Evolutionary conservation across 2,888 invertebrate genomes (phyloP).

Genomic region (Scaptomyza flava): DNA sequence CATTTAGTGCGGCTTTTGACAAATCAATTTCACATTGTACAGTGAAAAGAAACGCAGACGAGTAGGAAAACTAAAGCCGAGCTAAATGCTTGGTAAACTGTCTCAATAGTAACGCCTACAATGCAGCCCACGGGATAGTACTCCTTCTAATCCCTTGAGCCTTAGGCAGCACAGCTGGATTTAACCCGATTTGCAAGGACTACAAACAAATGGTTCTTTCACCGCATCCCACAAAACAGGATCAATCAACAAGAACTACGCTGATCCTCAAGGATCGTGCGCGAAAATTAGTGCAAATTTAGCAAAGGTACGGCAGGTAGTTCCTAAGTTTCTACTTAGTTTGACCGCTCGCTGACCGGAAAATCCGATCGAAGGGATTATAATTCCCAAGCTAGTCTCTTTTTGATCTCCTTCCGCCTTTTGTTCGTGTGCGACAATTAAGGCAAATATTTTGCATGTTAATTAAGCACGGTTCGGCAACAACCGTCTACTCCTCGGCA

Average conservation of each 20-base stretch:
- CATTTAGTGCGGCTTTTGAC: conserved; percentile 64
- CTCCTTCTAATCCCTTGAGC: conserved; percentile 56
- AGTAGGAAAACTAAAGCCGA: conserved; percentile 52
- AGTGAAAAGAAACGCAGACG: neutral
- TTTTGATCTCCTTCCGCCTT: conserved; percentile 11
- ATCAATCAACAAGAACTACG: conserved; percentile 71
- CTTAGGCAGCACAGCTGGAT: conserved; percentile 62
- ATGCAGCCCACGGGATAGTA: conserved; percentile 2
- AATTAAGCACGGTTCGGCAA: conserved; percentile 70
- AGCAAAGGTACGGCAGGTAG: conserved; percentile 50
- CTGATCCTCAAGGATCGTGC: conserved; percentile 60
- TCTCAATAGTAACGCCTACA: conserved; percentile 76
- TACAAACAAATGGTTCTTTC: conserved; percentile 54
- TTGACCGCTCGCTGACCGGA: conserved; percentile 69
- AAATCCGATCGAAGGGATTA: conserved; percentile 82
- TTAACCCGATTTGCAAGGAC: conserved; percentile 36
- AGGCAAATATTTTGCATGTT: conserved; percentile 82
- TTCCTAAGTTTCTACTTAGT: neutral
- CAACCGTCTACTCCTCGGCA: neutral
- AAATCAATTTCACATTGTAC: conserved; percentile 64
- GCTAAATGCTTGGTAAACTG: conserved; percentile 71
- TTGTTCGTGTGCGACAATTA: conserved; percentile 72
- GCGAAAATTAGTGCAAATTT: conserved; percentile 71
- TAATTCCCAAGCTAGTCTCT: conserved; percentile 41
- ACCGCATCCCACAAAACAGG: conserved; percentile 80